Percentiles rank a stretch among this genome's conserved stretches.
These are phyloP conservation scores for Cataglyphis albicans DNA, from an alignment of 2,888 invertebrate species.

Conservation along the genomic window DNA sequence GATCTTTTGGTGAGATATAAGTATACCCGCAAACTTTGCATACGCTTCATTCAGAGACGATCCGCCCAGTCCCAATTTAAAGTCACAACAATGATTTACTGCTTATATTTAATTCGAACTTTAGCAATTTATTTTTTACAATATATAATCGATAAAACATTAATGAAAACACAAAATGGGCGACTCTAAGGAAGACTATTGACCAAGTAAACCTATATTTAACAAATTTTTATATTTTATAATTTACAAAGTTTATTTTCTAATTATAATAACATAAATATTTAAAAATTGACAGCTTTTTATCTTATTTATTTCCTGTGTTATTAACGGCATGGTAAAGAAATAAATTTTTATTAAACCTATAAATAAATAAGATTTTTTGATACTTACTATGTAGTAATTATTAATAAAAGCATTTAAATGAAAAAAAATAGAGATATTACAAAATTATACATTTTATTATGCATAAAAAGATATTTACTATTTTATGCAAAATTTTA, in stretches of 20 bases:
- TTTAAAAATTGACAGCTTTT: neutral
- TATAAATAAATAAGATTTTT: neutral
- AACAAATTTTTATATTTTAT: neutral
- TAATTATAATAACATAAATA: neutral
- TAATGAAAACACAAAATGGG: conserved; percentile 29
- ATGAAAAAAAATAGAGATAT: neutral
- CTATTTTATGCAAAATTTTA: neutral
- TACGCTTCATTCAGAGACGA: conserved; percentile 57
- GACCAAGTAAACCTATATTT: neutral
- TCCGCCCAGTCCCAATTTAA: conserved; percentile 61
- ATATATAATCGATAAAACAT: conserved; percentile 39
- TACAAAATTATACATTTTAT: neutral
- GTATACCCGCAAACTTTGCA: conserved; percentile 37
- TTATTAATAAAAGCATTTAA: neutral
- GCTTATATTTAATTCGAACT: conserved; percentile 60
- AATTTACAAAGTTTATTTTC: neutral
- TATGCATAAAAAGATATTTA: neutral
- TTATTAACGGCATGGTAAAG: neutral
- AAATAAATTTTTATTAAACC: neutral
- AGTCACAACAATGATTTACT: conserved; percentile 70
- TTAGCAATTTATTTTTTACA: conserved; percentile 50
- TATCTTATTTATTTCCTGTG: neutral
- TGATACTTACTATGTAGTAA: neutral
- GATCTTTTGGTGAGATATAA: conserved; percentile 32
- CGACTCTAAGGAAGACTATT: neutral